Conservation (phyloP, 2,113 vertebrate species). For the Phalacrocorax aristotelis region DNA sequence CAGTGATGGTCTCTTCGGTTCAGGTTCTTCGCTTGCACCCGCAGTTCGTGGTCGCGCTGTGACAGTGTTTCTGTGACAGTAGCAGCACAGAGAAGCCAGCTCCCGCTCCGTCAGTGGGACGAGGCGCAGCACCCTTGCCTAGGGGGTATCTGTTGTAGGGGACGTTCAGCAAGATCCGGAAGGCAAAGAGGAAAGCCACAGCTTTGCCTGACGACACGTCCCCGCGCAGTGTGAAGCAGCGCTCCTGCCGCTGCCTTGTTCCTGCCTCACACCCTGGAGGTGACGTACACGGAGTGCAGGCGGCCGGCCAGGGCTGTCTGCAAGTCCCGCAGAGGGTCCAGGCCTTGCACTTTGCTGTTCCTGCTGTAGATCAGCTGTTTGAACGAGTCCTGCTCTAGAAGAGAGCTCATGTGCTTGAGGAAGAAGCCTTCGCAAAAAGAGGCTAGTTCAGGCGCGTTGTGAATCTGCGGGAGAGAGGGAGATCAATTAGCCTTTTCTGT, state of each 20-base stretch:
- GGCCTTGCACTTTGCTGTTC: slow-evolving; percentile 81
- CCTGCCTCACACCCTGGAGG: slow-evolving; percentile 83
- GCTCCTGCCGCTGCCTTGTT: neutral
- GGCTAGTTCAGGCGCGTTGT: slow-evolving; percentile 85
- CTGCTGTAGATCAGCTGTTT: slow-evolving; percentile 83
- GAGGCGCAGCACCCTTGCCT: neutral
- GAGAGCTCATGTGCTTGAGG: slow-evolving; percentile 88
- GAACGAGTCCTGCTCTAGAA: slow-evolving; percentile 89
- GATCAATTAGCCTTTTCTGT: neutral
- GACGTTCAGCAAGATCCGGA: neutral
- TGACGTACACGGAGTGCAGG: slow-evolving; percentile 85
- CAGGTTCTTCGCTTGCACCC: neutral
- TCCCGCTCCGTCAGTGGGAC: neutral
- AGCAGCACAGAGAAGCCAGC: slow-evolving; percentile 15
- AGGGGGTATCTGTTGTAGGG: neutral
- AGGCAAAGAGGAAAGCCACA: neutral
- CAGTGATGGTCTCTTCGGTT: rapidly evolving
- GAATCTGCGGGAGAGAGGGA: slow-evolving; percentile 74
- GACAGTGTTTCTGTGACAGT: neutral
- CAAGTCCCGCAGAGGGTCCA: slow-evolving; percentile 86
- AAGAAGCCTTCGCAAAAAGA: slow-evolving; percentile 93
- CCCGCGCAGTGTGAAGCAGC: neutral
- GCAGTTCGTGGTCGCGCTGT: neutral
- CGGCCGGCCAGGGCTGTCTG: slow-evolving; percentile 83
- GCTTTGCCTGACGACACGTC: neutral